Base-by-base conservation (phyloP, 2,797 vertebrate genomes). In the Gila robusta region DNA sequence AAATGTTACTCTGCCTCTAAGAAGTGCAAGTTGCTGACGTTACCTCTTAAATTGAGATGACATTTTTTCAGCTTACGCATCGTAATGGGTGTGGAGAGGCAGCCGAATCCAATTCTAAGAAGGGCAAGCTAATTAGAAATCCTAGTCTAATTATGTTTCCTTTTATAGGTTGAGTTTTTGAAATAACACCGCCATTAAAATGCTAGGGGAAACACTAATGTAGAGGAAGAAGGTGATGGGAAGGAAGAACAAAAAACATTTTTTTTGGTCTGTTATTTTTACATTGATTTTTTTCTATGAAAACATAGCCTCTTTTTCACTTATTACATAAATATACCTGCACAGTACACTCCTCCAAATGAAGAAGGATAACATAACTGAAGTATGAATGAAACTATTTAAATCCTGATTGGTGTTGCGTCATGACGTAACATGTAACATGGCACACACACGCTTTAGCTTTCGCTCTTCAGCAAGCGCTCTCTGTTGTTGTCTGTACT, bases 31-130 rank as follows among this genome's bases (percentile, higher is more conserved):
- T 64, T 69, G 79, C 69, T 81, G 79, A 87, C 70, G 49, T 26
- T 85, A 72, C 86, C 79, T 85, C 71, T 85, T 81, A 82, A 89
- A 88, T 78, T 85, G 70, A 80, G 79, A 82, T 81, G 54, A 59
- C 79, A 71, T 71, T 86, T 86, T 82, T 79, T 85, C 82, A 72
- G 66, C 79, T 71, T 74, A 37, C 35, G 56, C 88, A 82, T 76
- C 52, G 35, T 86, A 83, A 77, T 82, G 56, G 47, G 69, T 79
- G 71, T 26, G 28, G 32, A 81, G 64, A 89, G 72, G 66, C 78
- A 77, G 71, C 62, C 67, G 47, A 77, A 84, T 59, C 19, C 66
- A 88, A 72, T 89, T 86, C 49, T 69, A 77, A 76, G 79, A 84
- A 49, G 84, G 70, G 72, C 76, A 82, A 84, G 82, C 85, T 87